Percentiles rank a stretch among this genome's conserved stretches.
Evolutionary conservation across 2,797 vertebrate genomes (phyloP).

Genomic region (Cichlasoma orientale): DNA sequence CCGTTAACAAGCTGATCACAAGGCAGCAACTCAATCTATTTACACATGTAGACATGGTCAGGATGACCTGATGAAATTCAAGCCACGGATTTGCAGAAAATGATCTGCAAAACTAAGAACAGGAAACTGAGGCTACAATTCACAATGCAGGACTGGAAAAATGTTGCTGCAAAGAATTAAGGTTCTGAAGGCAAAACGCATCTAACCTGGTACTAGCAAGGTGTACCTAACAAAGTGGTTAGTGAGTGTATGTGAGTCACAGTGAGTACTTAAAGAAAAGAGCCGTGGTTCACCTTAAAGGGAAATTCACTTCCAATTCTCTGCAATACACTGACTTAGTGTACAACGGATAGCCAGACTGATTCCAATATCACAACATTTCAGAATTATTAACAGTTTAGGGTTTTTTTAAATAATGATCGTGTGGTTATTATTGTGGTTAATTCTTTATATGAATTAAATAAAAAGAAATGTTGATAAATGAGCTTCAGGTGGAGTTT

Average conservation of each 20-base stretch:
- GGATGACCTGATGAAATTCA: neutral
- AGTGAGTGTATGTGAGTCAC: neutral
- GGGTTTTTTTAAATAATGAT: too few species aligned
- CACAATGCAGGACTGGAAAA: too few species aligned
- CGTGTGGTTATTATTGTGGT: too few species aligned
- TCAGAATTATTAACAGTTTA: too few species aligned
- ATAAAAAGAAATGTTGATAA: neutral
- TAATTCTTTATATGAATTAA: neutral
- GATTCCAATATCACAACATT: too few species aligned
- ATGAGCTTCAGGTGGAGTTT: neutral
- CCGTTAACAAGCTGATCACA: too few species aligned
- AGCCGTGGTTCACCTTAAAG: neutral
- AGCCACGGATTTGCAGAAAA: neutral
- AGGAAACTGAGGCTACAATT: too few species aligned
- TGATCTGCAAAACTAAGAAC: too few species aligned
- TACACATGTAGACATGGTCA: neutral
- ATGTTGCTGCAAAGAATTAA: neutral
- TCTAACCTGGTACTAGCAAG: neutral
- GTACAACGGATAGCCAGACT: too few species aligned
- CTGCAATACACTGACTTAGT: too few species aligned
- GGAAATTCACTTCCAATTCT: too few species aligned
- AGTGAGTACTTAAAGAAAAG: neutral
- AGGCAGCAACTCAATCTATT: too few species aligned
- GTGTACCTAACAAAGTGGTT: neutral
- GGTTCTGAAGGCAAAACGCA: neutral